Evolutionary conservation across 2,113 vertebrate genomes (phyloP).

Genomic region (Hippoglossus stenolepis): DNA sequence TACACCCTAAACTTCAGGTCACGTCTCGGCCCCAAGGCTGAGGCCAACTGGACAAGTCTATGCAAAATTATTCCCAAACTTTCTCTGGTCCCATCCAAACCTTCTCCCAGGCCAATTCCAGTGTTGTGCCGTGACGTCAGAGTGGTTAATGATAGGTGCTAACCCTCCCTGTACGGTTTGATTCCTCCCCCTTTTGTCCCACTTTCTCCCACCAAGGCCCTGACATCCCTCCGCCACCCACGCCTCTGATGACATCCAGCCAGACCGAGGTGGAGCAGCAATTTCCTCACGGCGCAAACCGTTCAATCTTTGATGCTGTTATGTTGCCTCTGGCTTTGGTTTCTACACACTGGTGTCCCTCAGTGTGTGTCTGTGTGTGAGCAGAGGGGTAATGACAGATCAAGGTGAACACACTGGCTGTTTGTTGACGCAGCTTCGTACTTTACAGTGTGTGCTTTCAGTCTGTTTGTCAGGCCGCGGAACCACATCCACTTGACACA

Average conservation of each 20-base stretch:
- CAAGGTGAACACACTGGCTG: conserved; percentile 27
- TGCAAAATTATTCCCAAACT: conserved; percentile 62
- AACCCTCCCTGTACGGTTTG: neutral
- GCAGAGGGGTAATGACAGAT: conserved; percentile 28
- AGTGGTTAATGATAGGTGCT: conserved; percentile 52
- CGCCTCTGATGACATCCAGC: conserved; percentile 64
- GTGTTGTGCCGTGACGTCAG: conserved; percentile 50
- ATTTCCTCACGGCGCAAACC: conserved; percentile 58
- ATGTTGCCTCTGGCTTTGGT: conserved; percentile 43
- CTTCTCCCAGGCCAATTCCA: conserved; percentile 32
- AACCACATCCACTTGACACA: conserved; percentile 45
- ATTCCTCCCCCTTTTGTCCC: conserved; percentile 42
- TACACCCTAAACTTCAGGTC: too few relatives aligned
- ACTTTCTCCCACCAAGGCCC: conserved; percentile 27
- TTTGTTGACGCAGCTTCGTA: conserved; percentile 12
- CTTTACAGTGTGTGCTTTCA: conserved; percentile 4
- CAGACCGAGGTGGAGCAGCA: conserved; percentile 52
- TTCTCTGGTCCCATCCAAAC: conserved; percentile 29
- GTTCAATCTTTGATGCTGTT: conserved; percentile 69
- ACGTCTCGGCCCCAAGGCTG: conserved; percentile 27
- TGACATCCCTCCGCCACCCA: conserved; percentile 40
- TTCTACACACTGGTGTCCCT: conserved; percentile 17
- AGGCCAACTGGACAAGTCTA: conserved; percentile 26
- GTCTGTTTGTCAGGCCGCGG: conserved; percentile 19
- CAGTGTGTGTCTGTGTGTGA: conserved; percentile 16